These are phyloP conservation scores for Mimumesa dahlbomi DNA, from an alignment of 2,888 invertebrate genomes.

Conservation along the genomic window DNA sequence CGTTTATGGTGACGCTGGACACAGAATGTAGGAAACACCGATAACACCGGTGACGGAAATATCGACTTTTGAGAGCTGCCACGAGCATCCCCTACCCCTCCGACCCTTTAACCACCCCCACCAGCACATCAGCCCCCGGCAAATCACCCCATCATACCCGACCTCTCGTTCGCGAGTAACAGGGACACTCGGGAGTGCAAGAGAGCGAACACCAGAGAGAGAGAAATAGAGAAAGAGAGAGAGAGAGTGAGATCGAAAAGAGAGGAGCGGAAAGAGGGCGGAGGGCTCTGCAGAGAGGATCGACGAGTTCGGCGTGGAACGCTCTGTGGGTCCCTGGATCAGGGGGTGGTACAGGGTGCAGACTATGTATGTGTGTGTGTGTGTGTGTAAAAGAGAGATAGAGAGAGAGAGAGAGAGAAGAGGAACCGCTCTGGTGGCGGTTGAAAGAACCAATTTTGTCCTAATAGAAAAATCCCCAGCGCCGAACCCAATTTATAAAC, in stretches of 20 bases:
- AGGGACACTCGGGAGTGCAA: too few relatives aligned
- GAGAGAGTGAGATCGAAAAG: conserved; percentile 41
- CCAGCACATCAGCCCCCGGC: conserved; percentile 64
- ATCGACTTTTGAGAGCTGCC: conserved; percentile 76
- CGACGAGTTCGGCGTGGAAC: conserved; percentile 56
- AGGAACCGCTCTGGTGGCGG: conserved; percentile 76
- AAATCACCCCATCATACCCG: conserved; percentile 60
- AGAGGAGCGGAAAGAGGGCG: conserved; percentile 36
- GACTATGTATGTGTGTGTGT: too few relatives aligned
- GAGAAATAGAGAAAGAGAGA: conserved; percentile 27
- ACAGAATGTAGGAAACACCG: conserved; percentile 76
- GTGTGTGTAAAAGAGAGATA: too few relatives aligned
- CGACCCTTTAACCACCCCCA: conserved; percentile 18
- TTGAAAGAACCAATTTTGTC: conserved; percentile 81
- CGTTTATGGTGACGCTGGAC: conserved; percentile 75
- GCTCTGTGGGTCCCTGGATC: conserved; percentile 48
- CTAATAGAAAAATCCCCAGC: conserved; percentile 81
- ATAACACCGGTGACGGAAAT: conserved; percentile 79
- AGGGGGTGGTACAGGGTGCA: conserved; percentile 18
- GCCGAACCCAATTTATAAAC: conserved; percentile 80
- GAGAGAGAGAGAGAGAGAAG: conserved; percentile 35
- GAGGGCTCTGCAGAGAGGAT: conserved; percentile 51
- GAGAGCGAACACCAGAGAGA: conserved; percentile 47
- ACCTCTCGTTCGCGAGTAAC: conserved; percentile 51
- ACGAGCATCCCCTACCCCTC: conserved; percentile 60